These are phyloP conservation scores for human DNA, from an alignment of 2,113 vertebrate genomes.

Conservation along the genomic window GRCh38 chr1:174558501-174559000, in stretches of 20 bases:
- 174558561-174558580: not conserved
- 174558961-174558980: not conserved
- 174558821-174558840: not conserved
- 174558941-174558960: not conserved
- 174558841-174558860: not conserved
- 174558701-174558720: not conserved
- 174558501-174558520: slow-evolving; percentile 22
- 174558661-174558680: not conserved
- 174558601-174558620: not conserved
- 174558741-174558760: not conserved
- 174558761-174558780: not conserved
- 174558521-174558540: not conserved
- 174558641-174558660: not conserved
- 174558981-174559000: not conserved
- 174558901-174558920: not conserved
- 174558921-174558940: not conserved
- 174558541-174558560: not conserved
- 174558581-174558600: not conserved
- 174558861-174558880: not conserved
- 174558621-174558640: not conserved
- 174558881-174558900: not conserved
- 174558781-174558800: not conserved
- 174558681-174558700: not conserved
- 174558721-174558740: not conserved
- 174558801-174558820: not conserved